Evolutionary conservation across 1,140 invertebrate genomes (phyloP).

Genomic region (Drosophila paulistorum): DNA sequence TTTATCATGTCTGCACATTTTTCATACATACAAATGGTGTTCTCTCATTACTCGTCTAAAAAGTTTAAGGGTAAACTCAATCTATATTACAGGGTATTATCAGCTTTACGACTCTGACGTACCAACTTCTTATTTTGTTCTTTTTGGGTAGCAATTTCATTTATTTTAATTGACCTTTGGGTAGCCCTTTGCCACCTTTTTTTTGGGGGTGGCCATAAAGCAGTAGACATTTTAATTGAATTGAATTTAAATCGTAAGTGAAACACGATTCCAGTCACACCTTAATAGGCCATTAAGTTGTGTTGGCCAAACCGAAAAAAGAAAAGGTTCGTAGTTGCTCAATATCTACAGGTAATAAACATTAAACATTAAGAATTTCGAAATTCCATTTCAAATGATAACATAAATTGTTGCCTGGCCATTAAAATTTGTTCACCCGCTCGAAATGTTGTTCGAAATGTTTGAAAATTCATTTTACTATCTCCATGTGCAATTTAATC

Average conservation of each 20-base stretch:
- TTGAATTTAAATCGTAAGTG: constrained; percentile 71
- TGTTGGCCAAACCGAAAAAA: neutral
- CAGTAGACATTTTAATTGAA: constrained; percentile 58
- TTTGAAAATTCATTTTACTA: neutral
- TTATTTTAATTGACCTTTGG: constrained; percentile 69
- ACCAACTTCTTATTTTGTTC: too few relatives aligned
- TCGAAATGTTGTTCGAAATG: neutral
- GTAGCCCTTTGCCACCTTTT: neutral
- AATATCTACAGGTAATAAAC: constrained; percentile 67
- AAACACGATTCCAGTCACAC: constrained; percentile 37
- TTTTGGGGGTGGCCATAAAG: constrained; percentile 34
- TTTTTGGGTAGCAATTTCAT: constrained; percentile 51
- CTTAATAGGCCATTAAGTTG: constrained; percentile 73
- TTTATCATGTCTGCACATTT: too few relatives aligned
- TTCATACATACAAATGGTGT: too few relatives aligned
- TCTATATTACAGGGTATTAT: too few relatives aligned
- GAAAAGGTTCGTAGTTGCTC: constrained; percentile 51
- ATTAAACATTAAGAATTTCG: constrained; percentile 62
- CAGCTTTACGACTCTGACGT: too few relatives aligned
- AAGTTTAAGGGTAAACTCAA: too few relatives aligned
- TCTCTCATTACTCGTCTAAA: too few relatives aligned
- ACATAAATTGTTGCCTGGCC: constrained; percentile 19
- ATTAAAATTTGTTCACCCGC: neutral
- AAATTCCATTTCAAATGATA: constrained; percentile 56
- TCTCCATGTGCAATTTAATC: neutral